Conservation (phyloP, 2,113 vertebrate species). For the Falcunculus frontatus region DNA sequence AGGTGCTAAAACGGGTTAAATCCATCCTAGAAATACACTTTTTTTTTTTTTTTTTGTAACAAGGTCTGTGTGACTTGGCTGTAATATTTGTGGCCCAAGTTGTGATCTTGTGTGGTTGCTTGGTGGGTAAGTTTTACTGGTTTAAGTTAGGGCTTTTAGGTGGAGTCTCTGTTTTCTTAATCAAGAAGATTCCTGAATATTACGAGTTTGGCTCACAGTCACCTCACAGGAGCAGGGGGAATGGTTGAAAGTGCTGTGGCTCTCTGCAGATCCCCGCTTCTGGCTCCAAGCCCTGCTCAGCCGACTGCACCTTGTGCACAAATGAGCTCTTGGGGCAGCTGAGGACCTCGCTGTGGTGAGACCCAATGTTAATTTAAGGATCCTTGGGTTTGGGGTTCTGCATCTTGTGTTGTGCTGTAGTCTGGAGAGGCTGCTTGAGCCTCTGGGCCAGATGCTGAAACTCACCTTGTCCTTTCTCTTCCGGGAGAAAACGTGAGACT, state of each 20-base stretch:
- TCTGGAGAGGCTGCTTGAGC: neutral
- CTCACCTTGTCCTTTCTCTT: neutral
- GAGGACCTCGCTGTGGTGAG: neutral
- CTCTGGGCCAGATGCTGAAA: neutral
- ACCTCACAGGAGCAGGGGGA: neutral
- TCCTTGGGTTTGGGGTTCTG: neutral
- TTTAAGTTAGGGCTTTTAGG: neutral
- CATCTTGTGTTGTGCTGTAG: neutral
- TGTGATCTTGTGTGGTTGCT: neutral
- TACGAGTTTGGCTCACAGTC: neutral
- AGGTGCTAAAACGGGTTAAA: neutral
- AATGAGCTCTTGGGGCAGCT: accelerated
- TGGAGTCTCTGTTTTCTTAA: neutral
- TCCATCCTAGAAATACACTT: neutral
- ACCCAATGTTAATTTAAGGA: neutral
- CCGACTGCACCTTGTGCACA: neutral
- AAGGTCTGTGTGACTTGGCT: neutral
- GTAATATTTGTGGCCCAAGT: neutral
- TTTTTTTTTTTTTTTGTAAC: neutral
- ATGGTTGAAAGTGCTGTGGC: neutral
- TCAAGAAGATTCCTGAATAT: neutral
- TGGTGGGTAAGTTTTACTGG: neutral
- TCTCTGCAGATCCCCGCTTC: neutral
- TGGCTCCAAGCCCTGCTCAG: neutral
- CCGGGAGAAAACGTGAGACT: neutral